Conservation (phyloP, 2,797 vertebrate genomes). For the Xiphorhynchus erythropygius region DNA sequence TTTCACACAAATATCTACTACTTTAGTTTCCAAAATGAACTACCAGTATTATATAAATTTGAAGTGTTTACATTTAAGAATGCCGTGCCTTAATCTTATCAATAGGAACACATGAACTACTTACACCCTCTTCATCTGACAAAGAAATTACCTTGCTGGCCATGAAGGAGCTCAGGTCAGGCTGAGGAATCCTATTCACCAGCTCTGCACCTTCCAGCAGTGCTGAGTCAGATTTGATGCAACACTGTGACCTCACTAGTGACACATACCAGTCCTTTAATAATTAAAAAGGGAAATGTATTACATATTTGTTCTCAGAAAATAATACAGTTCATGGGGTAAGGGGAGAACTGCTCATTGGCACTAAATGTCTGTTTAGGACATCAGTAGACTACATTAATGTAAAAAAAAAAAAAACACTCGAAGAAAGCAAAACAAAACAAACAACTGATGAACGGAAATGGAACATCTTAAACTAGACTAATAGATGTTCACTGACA, state of each 20-base stretch:
- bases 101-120: not conserved
- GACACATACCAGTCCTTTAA: conserved; percentile 93
- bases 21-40: not conserved
- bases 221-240: conserved; percentile 83
- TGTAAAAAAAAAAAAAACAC: not conserved
- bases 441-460: not conserved
- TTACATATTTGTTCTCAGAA: not conserved
- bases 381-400: not conserved
- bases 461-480: not conserved
- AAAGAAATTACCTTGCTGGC: conserved; percentile 84
- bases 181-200: conserved; percentile 87
- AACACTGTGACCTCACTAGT: conserved; percentile 92
- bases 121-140: not conserved
- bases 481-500: not conserved
- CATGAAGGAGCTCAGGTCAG: conserved; percentile 87
- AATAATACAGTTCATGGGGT: not conserved
- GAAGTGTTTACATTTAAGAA: not conserved
- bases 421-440: not conserved
- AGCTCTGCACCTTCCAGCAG: conserved; percentile 94
- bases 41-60: not conserved
- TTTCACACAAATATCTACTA: not conserved
- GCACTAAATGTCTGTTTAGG: not conserved
- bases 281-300: not conserved
- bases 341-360: not conserved
- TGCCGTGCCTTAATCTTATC: not conserved